These are phyloP conservation scores for Frankliniella intonsa DNA, from an alignment of 2,888 invertebrate species.

Conservation along the genomic window DNA sequence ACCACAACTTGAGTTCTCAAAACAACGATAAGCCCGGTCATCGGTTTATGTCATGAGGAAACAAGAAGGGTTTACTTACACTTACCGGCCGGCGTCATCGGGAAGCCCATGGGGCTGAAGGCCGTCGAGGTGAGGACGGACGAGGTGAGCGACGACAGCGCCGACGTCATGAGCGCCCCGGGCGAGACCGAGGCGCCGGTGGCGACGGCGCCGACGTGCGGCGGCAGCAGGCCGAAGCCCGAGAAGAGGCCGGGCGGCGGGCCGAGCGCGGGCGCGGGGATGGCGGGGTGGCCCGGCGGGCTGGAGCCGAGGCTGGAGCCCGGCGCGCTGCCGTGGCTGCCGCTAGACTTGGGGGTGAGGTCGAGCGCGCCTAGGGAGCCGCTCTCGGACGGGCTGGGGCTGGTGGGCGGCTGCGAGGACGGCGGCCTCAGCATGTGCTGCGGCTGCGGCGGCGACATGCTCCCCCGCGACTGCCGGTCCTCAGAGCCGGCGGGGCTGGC, in stretches of 20 bases:
- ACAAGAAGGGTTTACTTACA: conserved; percentile 39
- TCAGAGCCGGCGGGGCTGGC: conserved; percentile 42
- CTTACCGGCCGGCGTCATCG: conserved; percentile 76
- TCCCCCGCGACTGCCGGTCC: conserved; percentile 30
- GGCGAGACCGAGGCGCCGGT: background rate
- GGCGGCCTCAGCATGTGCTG: conserved; percentile 38
- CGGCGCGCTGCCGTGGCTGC: conserved; percentile 47
- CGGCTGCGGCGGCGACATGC: conserved; percentile 34
- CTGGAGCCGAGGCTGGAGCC: conserved; percentile 63
- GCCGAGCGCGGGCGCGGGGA: conserved; percentile 42
- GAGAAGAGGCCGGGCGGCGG: conserved; percentile 48
- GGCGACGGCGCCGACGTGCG: conserved; percentile 38
- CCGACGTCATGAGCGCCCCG: conserved; percentile 61
- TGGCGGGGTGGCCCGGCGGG: conserved; percentile 46
- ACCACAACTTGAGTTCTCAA: background rate
- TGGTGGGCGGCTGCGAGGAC: conserved; percentile 53
- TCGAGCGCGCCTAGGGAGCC: conserved; percentile 55
- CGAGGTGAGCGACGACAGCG: conserved; percentile 75
- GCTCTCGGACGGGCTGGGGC: conserved; percentile 48
- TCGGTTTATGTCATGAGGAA: conserved; percentile 28
- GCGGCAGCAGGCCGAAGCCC: conserved; percentile 56
- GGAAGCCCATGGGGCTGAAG: conserved; percentile 82
- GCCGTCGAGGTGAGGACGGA: conserved; percentile 76
- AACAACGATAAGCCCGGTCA: background rate
- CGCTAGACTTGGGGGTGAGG: conserved; percentile 52